A percentile compares a stretch with the other conserved stretches of the same genome.
Evolutionary conservation across 2,797 vertebrate genomes (phyloP).

Genomic region (Cheirogaleus major): DNA sequence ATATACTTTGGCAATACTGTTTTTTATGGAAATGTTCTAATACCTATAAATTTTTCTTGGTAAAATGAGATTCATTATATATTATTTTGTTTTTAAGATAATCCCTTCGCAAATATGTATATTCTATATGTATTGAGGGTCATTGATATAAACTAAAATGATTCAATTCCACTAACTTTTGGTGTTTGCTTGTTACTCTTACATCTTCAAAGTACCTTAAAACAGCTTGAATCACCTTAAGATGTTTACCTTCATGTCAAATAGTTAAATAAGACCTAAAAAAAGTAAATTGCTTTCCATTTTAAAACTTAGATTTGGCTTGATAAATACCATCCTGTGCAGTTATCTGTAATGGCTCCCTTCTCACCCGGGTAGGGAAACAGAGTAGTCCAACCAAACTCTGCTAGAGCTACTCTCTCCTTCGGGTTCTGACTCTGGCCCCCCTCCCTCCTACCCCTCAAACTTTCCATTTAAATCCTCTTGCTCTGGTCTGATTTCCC

Average conservation of each 20-base stretch:
- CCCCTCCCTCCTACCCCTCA: not conserved
- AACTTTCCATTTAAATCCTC: not conserved
- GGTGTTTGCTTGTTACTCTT: not conserved
- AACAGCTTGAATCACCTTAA: not conserved
- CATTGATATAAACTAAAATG: not conserved
- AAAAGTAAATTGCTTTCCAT: not conserved
- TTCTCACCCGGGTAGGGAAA: not conserved
- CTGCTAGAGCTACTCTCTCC: not conserved
- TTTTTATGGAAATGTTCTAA: not conserved
- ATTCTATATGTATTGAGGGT: not conserved
- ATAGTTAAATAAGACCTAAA: not conserved
- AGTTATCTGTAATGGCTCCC: not conserved
- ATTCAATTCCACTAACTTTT: not conserved
- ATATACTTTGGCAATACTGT: not conserved
- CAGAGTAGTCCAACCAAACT: not conserved
- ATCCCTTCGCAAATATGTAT: not conserved
- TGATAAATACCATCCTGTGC: not conserved
- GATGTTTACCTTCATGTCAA: not conserved
- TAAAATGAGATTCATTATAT: constrained; percentile 2
- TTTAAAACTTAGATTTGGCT: not conserved
- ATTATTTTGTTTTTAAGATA: constrained; percentile 17
- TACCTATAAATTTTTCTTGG: not conserved
- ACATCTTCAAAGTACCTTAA: not conserved
- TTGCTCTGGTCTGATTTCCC: not conserved
- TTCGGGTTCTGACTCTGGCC: not conserved